Conservation (phyloP, 1,140 invertebrate species). For the Drosophila truncata region DNA sequence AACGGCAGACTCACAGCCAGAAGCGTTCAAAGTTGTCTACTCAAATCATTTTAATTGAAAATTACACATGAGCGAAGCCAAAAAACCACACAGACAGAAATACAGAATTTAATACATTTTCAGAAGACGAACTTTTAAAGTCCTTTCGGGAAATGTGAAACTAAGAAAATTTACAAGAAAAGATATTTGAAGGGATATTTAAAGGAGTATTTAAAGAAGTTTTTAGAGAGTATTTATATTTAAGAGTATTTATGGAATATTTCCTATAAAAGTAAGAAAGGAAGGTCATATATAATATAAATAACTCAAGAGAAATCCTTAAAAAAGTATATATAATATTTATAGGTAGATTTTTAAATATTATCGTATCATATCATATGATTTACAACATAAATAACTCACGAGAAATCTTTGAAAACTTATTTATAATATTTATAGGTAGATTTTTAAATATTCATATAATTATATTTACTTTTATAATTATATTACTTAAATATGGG, state of each 20-base stretch:
- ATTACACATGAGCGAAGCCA: slow-evolving; percentile 81
- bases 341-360: too few species aligned
- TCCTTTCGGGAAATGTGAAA: not conserved
- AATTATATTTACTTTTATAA: too few species aligned
- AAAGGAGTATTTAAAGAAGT: too few species aligned
- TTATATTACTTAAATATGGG: too few species aligned
- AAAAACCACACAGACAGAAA: slow-evolving; percentile 19
- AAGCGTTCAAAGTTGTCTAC: slow-evolving; percentile 82
- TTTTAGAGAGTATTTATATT: not conserved
- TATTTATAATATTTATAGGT: too few species aligned
- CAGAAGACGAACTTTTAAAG: not conserved
- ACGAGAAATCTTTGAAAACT: too few species aligned
- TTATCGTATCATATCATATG: too few species aligned
- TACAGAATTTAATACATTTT: not conserved
- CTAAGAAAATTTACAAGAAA: too few species aligned
- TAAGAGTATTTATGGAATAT: not conserved
- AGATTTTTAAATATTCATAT: too few species aligned
- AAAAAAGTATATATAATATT: too few species aligned
- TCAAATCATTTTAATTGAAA: slow-evolving; percentile 84
- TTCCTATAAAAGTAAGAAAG: not conserved
- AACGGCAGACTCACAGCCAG: slow-evolving; percentile 46
- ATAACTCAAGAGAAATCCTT: too few species aligned
- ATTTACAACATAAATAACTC: too few species aligned
- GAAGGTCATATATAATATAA: not conserved
- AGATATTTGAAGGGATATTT: not conserved